Conservation (phyloP, 1,140 invertebrate species). For the Diorhabda elongata region DNA sequence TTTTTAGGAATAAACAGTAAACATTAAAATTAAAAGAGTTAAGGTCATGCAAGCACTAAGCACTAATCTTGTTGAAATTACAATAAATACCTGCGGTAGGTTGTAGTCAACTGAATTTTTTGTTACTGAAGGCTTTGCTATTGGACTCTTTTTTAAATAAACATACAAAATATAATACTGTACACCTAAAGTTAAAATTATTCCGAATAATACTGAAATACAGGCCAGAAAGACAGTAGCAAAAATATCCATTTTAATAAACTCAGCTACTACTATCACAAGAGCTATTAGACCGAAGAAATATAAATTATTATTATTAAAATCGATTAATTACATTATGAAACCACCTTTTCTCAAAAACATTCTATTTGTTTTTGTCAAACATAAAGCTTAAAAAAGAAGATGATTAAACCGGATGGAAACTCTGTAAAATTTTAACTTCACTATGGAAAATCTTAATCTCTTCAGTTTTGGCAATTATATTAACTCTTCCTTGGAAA, state of each 20-base stretch:
- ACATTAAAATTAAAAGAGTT: too few relatives aligned
- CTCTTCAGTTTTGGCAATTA: too few relatives aligned
- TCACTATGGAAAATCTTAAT: too few relatives aligned
- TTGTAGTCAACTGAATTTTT: conserved; percentile 48
- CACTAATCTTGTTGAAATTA: too few relatives aligned
- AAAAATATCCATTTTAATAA: conserved; percentile 33
- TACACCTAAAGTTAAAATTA: conserved; percentile 50
- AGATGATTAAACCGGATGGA: neutral
- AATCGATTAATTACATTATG: neutral
- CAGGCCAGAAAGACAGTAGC: conserved; percentile 29
- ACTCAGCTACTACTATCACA: conserved; percentile 24
- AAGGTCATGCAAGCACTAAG: too few relatives aligned
- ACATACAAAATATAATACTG: conserved; percentile 53
- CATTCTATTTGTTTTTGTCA: neutral
- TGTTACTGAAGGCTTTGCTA: conserved; percentile 44
- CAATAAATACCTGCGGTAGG: conserved; percentile 47
- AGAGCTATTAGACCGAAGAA: conserved; percentile 20
- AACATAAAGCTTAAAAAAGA: neutral
- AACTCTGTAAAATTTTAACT: too few relatives aligned
- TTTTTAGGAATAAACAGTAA: too few relatives aligned
- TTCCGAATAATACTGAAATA: conserved; percentile 43
- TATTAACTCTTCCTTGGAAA: too few relatives aligned
- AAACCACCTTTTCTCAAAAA: conserved; percentile 1
- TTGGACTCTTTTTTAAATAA: conserved; percentile 49
- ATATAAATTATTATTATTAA: conserved; percentile 17